Base-by-base conservation (phyloP, 2,888 invertebrate genomes). In the Drosophila monieri region DNA sequence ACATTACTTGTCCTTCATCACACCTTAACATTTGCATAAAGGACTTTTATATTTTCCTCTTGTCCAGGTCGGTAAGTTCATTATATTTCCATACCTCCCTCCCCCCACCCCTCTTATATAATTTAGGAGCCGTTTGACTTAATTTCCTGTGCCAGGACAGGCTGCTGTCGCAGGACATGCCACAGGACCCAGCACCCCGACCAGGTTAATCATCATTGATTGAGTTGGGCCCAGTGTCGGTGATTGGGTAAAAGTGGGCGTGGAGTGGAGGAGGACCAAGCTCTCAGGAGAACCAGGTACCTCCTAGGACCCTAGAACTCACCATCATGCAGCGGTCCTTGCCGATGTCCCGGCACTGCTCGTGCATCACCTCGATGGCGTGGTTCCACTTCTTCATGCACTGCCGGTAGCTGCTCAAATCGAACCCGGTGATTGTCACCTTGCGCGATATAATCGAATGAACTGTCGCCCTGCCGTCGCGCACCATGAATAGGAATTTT, bases 391-490 rank as follows among this genome's bases (percentile, higher is more conserved):
- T 98, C 83, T 94, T 95, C 93, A 99, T 93, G 92, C 99, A 99
- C 92, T 98, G 97, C 72, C 97, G 94, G 92, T 97, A 98, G 92
- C 96, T 97, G 80, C 94, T 94, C 92, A 99, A 93, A 93, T 99
- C 98, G 93, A 99, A 99, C 47, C 98, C 99, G 89, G 93, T 91
- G 85, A 92, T 91, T 68, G 92, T 92, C 88, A 96, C 97, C 94
- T 98, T 97, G 85, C 99, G 94, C 53, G 97, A 96, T 90, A 99
- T 99, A 91, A 99, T 98, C 74, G 99, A 99, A 93, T 99, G 99
- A 71, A 99, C 99, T 23, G 99, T 98, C 71, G 99, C 99, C 74
- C 99, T 94, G 25, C 99, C 99, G 92, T 99, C 99, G 74, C 99
- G 95, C 85, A 99, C 95, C 98, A 99, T 98, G 92, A 99, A 97